Base-by-base conservation (phyloP, 2,113 vertebrate genomes). In the Mohoua ochrocephala region DNA sequence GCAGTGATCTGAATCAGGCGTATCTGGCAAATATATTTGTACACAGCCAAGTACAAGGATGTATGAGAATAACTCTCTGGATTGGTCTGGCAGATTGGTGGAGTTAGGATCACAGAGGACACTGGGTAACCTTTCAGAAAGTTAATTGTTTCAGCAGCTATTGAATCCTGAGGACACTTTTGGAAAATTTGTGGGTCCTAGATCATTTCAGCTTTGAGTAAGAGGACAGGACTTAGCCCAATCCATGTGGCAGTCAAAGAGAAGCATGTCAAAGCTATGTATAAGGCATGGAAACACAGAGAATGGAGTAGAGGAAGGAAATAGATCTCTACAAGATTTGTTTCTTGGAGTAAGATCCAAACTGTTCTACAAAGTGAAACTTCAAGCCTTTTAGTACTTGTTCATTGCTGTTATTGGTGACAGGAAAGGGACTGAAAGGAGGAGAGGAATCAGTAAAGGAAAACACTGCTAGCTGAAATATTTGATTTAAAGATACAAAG, bases 1-100 rank as follows among this genome's bases (percentile, higher is more conserved):
- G 26, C 9, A 60, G 18, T 18, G 30, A 35, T 60, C 11, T 28
- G 42, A 88, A 67, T 6, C 5, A 77, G 57, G 7, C 0, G 0
- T 64, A 68, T 14, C 19, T 59, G 33, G 23, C 49, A 90, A 64
- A 87, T 23, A 7, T 39, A 59, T 68, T 84, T 73, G 7, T 53
- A 21, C 21, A 31, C 14, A 89, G 17, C 8, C 49, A 76, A 13
- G 4, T 52, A 15, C 35, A 73, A 63, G 10, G 5, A 45, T 33
- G 23, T 35, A 8, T 13, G 61, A 68, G 17, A 75, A 77, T 42
- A 80, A 18, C 27, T 70, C 9, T 19, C 6, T 61, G 8, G 4
- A 33, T 83, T 26, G 2, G 9, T 60, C 28, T 85, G 31, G 21
- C 2, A 76, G 23, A 28, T 6, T 73, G 13, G 33, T 85, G 49